phyloP scores from a whole-genome alignment of 2,797 vertebrate genomes.

The Protosalanx chinensis region DNA sequence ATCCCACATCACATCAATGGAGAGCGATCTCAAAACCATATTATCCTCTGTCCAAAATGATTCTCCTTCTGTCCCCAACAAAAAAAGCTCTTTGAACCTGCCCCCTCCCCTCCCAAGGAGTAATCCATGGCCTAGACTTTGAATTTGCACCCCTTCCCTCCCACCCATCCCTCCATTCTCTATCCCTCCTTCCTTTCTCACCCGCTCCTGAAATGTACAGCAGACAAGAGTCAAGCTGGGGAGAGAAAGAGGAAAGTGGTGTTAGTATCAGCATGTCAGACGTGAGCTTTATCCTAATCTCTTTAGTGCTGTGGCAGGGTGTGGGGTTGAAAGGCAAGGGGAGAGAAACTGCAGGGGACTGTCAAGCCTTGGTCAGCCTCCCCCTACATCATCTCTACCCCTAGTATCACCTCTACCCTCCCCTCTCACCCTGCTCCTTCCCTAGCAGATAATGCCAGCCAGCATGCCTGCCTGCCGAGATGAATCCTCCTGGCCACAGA shows the following conservation, averaged over 20 bases:
- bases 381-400: constrained; percentile 3
- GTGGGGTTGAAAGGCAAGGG: constrained; percentile 63
- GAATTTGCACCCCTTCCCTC: constrained; percentile 61
- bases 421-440: not conserved
- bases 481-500: constrained; percentile 33
- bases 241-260: constrained; percentile 49
- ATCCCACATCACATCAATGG: constrained; percentile 15
- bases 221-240: constrained; percentile 40
- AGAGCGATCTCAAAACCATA: constrained; percentile 26
- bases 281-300: constrained; percentile 65
- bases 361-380: constrained; percentile 42
- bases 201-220: constrained; percentile 31
- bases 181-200: constrained; percentile 18
- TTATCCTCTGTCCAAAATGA: constrained; percentile 37
- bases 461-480: constrained; percentile 54
- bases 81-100: constrained; percentile 55
- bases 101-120: constrained; percentile 40
- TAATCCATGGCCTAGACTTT: constrained; percentile 70
- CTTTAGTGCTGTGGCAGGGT: constrained; percentile 51
- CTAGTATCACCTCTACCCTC: not conserved
- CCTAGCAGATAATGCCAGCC: constrained; percentile 51
- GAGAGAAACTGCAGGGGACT: constrained; percentile 55
- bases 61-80: constrained; percentile 26
- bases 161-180: constrained; percentile 46
- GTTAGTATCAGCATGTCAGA: constrained; percentile 58